Conservation (phyloP, 2,797 vertebrate genomes). For the Esox lucius region DNA sequence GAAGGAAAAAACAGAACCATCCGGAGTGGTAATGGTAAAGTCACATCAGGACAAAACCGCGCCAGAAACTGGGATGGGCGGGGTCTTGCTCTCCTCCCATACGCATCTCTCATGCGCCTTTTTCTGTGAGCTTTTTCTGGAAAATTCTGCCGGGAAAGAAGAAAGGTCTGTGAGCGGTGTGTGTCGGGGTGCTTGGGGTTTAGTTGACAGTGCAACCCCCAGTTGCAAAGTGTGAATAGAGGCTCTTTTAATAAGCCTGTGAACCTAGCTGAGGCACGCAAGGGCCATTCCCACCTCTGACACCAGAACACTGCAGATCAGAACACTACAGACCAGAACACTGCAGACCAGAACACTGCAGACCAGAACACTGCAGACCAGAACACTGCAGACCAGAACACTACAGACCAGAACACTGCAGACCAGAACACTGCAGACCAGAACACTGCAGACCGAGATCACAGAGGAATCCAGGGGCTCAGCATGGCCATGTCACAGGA, state of each 20-base stretch:
- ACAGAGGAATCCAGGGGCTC: constrained; percentile 54
- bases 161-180: constrained; percentile 47
- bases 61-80: constrained; percentile 65
- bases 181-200: constrained; percentile 55
- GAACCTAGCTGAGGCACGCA: constrained; percentile 66
- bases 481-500: constrained; percentile 46
- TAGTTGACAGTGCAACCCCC: constrained; percentile 65
- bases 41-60: constrained; percentile 78
- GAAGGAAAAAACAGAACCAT: constrained; percentile 52
- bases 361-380: no score
- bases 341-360: no score
- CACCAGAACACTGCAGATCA: constrained; percentile 62
- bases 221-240: constrained; percentile 65
- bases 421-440: constrained; percentile 61
- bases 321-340: no score
- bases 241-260: constrained; percentile 70
- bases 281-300: constrained; percentile 67
- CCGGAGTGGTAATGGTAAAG: constrained; percentile 69
- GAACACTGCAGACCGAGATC: constrained; percentile 65
- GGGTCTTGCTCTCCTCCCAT: constrained; percentile 40
- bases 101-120: constrained; percentile 41
- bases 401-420: no score
- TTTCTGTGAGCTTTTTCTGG: constrained; percentile 46
- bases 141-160: constrained; percentile 56
- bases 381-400: no score